These are phyloP conservation scores for Anniella stebbinsi DNA, from an alignment of 2,797 vertebrate genomes.

Conservation along the genomic window DNA sequence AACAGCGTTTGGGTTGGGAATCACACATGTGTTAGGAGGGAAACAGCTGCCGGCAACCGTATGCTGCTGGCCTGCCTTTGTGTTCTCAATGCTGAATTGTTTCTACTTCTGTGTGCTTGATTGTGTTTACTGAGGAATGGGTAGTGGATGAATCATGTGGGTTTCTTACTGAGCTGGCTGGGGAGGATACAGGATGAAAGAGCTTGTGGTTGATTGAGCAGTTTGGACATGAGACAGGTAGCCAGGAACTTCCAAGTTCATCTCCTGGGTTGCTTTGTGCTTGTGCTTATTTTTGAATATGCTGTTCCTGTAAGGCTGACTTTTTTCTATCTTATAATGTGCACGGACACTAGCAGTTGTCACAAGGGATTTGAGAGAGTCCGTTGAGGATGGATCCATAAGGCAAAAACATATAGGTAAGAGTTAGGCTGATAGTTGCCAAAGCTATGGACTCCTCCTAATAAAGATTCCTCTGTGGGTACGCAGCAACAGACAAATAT, in stretches of 20 bases:
- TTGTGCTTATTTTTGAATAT: neutral
- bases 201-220: neutral
- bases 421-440: neutral
- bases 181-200: neutral
- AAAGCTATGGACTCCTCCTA: neutral
- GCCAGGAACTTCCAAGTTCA: neutral
- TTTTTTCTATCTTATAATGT: neutral
- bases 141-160: neutral
- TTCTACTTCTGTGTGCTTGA: neutral
- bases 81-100: accelerated
- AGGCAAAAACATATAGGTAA: neutral
- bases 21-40: accelerated
- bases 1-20: accelerated
- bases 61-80: accelerated
- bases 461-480: neutral
- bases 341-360: neutral
- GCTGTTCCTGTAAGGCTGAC: neutral
- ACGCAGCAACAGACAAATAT: neutral
- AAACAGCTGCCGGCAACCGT: accelerated
- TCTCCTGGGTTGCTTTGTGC: neutral
- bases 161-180: accelerated
- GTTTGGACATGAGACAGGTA: accelerated
- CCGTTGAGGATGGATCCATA: neutral
- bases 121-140: neutral
- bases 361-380: neutral